These are phyloP conservation scores for Coecobrya sp. DNA, from an alignment of 2,888 invertebrate species.

Conservation along the genomic window DNA sequence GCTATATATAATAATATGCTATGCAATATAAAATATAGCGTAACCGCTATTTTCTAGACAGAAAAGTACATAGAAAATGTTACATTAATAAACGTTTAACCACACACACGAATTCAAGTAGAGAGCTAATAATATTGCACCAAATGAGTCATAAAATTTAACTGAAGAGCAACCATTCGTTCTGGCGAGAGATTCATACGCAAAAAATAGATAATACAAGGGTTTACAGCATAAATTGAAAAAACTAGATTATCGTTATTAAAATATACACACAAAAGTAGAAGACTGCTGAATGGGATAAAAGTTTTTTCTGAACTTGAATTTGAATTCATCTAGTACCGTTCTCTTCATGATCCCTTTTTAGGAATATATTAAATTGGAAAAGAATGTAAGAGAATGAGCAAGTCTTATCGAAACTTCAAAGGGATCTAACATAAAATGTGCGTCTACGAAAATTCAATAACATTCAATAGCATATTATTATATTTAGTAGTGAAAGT, in stretches of 20 bases:
- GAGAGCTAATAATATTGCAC: constrained; percentile 20
- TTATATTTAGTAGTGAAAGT: no score
- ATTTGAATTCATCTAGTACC: background rate
- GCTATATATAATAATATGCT: background rate
- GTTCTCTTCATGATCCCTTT: background rate
- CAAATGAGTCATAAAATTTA: constrained; percentile 57
- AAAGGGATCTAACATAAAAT: background rate
- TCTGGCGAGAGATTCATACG: background rate
- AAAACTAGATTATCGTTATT: background rate
- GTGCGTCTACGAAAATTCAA: background rate
- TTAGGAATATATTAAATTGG: constrained; percentile 29
- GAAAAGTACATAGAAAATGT: constrained; percentile 8
- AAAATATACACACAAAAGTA: constrained; percentile 14
- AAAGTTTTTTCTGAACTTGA: background rate
- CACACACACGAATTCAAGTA: constrained; percentile 29
- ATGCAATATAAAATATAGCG: background rate
- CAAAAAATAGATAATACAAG: constrained; percentile 14
- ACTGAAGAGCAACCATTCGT: constrained; percentile 24
- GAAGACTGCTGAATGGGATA: background rate
- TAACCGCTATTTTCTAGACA: background rate
- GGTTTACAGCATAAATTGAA: no score
- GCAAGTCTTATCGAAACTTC: constrained; percentile 52
- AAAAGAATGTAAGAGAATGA: constrained; percentile 44
- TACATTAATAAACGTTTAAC: constrained; percentile 5
- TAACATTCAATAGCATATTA: background rate